A percentile compares a stretch with the other conserved stretches of the same genome.
These are phyloP conservation scores for Cepaea nemoralis DNA, from an alignment of 1,140 invertebrate genomes.

Conservation along the genomic window DNA sequence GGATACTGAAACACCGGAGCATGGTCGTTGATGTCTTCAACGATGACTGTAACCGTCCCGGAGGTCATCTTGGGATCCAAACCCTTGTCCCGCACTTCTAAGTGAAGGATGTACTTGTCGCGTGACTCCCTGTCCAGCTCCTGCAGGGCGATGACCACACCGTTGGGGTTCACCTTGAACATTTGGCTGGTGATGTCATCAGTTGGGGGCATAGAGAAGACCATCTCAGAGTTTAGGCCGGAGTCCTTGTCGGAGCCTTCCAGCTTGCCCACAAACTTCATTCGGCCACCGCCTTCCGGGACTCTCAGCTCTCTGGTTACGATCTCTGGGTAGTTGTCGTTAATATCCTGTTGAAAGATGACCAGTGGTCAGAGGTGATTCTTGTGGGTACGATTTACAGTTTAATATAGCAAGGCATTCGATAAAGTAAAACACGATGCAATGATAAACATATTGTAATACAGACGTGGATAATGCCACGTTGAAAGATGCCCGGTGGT, in stretches of 20 bases:
- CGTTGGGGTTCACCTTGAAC: conserved; percentile 43
- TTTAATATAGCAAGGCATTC: no score
- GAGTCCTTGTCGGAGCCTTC: conserved; percentile 90
- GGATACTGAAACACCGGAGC: conserved; percentile 82
- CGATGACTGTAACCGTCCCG: conserved; percentile 79
- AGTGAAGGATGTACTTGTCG: conserved; percentile 54
- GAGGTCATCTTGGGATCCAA: conserved; percentile 80
- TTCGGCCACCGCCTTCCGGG: conserved; percentile 80
- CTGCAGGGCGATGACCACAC: conserved; percentile 30
- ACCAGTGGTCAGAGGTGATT: not conserved
- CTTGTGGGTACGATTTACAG: no score
- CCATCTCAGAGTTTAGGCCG: conserved; percentile 85
- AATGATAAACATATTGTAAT: no score
- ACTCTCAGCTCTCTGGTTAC: conserved; percentile 68
- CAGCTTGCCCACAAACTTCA: conserved; percentile 83
- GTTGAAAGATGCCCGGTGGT: no score
- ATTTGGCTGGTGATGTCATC: conserved; percentile 77
- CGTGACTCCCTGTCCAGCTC: conserved; percentile 44
- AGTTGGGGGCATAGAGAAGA: conserved; percentile 76
- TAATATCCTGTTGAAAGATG: conserved; percentile 46
- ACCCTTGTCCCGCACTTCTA: conserved; percentile 84
- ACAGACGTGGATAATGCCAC: no score
- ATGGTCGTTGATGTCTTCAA: conserved; percentile 85
- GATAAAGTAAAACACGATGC: no score
- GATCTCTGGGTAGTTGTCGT: conserved; percentile 59